Conservation (phyloP, 2,113 vertebrate genomes). For the Scopus umbretta region DNA sequence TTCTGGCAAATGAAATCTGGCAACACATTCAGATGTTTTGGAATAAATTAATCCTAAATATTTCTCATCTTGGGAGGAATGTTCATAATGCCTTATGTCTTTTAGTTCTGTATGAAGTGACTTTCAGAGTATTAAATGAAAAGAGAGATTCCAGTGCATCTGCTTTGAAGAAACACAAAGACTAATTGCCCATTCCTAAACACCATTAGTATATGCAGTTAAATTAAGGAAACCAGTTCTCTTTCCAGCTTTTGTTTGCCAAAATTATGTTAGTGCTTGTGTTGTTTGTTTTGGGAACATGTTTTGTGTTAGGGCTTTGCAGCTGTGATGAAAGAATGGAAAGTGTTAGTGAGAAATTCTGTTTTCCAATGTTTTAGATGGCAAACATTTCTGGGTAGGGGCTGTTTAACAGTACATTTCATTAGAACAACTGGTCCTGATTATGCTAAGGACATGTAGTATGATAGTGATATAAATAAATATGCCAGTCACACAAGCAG, state of each 20-base stretch:
- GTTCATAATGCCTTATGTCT: background rate
- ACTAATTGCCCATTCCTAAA: constrained; percentile 1
- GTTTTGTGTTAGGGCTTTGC: constrained; percentile 47
- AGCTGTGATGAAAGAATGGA: constrained; percentile 42
- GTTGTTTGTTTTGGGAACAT: constrained; percentile 32
- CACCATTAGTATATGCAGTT: background rate
- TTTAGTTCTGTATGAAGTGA: background rate
- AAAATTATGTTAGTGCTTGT: constrained; percentile 28
- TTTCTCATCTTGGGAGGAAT: background rate
- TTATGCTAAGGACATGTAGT: background rate
- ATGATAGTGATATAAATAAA: background rate
- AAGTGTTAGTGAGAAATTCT: constrained; percentile 21
- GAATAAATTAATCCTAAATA: background rate
- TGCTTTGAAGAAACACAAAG: background rate
- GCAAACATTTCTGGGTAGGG: background rate
- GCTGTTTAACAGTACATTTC: background rate
- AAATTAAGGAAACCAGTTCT: constrained; percentile 25
- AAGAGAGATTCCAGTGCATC: background rate
- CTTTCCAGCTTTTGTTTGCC: constrained; percentile 29
- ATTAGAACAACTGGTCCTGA: background rate
- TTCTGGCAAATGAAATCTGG: constrained; percentile 2
- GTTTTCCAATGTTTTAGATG: background rate
- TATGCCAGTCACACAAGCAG: background rate
- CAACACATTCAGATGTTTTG: background rate
- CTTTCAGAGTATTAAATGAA: background rate